Evolutionary conservation across 1,140 invertebrate genomes (phyloP), one percentile per base, ranked within the genome.

Genomic region (Leptonema lineaticorne): DNA sequence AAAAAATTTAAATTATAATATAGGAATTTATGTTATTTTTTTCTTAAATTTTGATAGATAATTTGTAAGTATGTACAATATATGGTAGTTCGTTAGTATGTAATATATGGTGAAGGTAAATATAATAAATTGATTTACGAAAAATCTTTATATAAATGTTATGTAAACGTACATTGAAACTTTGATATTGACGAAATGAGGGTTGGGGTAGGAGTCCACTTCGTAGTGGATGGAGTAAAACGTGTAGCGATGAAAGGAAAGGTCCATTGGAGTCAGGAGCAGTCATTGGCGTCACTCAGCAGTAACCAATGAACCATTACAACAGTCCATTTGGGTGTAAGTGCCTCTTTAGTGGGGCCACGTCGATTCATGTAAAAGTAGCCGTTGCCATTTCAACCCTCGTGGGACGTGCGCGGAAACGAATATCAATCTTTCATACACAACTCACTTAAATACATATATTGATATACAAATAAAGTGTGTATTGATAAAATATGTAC

Each of bases 261-360:
- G 37, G 37, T 41, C 37, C 37, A 16, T 14, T 41, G 11, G 37
- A 41, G 37, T 41, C 11, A 41, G 37, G 37, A n/a, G n/a, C n/a
- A n/a, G n/a, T n/a, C 37, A 41, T 9, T 41, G 37, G 11, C 37
- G 37, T 41, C 37, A 41, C 37, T 41, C 37, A 28, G 58, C 18
- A n/a, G 58, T 62, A 30, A n/a, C 58, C 58, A 62, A 62, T 62
- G 58, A 62, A 62, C 58, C 58, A 41, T 62, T 41, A 30, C 58
- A 62, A 62, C 58, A 62, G 58, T 62, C 58, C 58, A 62, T 62
- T 62, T 62, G 58, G 58, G 58, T 62, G 2, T 62, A 62, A 62
- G 58, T 62, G 58, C 58, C 29, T 62, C 33, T 62, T 62, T 62
- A 62, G 24, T 62, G 58, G 58, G 58, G 58, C 58, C 33, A 62